Percentiles rank a stretch among this genome's conserved stretches.
Evolutionary conservation across 2,888 invertebrate genomes (phyloP).

Genomic region (Anorthoa munda): DNA sequence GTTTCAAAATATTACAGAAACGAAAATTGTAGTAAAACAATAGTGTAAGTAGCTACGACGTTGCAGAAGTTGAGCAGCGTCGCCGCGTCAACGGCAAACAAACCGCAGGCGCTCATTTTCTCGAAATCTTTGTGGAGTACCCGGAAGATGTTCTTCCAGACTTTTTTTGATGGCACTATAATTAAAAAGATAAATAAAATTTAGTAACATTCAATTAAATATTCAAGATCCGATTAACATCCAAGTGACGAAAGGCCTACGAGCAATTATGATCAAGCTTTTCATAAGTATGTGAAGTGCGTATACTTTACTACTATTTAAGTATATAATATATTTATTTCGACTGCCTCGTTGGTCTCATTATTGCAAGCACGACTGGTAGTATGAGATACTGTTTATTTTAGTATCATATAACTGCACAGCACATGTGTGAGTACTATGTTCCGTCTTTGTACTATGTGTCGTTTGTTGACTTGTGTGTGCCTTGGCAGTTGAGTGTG

Average conservation of each 20-base stretch:
- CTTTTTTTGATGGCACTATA: slow-evolving; percentile 46
- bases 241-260: neutral
- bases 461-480: no score
- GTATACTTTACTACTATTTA: no score
- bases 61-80: slow-evolving; percentile 47
- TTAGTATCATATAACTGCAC: no score
- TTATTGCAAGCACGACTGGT: no score
- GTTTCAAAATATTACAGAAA: slow-evolving; percentile 32
- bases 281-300: neutral
- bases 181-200: neutral
- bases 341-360: no score
- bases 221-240: no score
- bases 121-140: slow-evolving; percentile 39
- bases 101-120: slow-evolving; percentile 42
- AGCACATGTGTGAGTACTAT: no score
- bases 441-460: no score
- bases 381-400: no score
- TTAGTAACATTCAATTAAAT: no score
- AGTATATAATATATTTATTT: no score
- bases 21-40: slow-evolving; percentile 56
- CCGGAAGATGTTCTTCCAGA: slow-evolving; percentile 57
- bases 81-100: slow-evolving; percentile 37
- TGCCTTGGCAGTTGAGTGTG: no score
- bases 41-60: slow-evolving; percentile 49
- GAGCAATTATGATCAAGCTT: neutral